Base-by-base conservation (phyloP, 2,888 invertebrate genomes). In the Rapana venosa region DNA sequence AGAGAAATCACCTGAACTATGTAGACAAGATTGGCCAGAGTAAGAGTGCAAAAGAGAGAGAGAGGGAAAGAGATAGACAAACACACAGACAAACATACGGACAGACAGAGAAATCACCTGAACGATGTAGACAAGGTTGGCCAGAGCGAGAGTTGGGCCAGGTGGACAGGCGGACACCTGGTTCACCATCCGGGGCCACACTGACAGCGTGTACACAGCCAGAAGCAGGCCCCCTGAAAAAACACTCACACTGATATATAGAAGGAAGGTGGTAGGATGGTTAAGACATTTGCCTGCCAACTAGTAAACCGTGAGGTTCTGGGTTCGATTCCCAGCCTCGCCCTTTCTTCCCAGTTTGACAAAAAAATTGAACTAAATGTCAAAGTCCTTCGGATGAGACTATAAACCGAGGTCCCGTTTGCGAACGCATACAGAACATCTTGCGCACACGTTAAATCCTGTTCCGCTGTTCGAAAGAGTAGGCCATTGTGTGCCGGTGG, bases 141-240 rank as follows among this genome's bases (percentile, higher is more conserved):
- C 94, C 6, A 95, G 91, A n/a, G 94, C 92, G 30, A 96, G 90
- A 22, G 94, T 93, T 22, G 94, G 90, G 1, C 93, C 95, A 15
- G 96, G 94, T 17, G 95, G 94, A 92, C 95, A 95, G 35, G 91
- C 88, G 6, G 94, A 94, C 47, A 94, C 92, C 79, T 94, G 91
- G 90, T 95, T 94, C 5, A 94, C 88, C 92, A 96, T 93, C 88
- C 92, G 93, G 8, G 96, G 95, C 95, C 95, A 96, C n/a, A 96
- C 87, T 17, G 96, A 95, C 93, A 95, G 92, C 22, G 94, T 93
- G 91, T 94, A 96, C 5, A 95, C 92, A 22, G 94, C 95, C n/a
- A 96, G 91, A 8, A 94, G 84, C 13, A 95, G 89, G 13, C 96
- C 96, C 89, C 95, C 96, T 96, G 92, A 13, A 15, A 30, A 74